Evolutionary conservation across 1,140 invertebrate genomes (phyloP).

Genomic region (Ceratosolen fusciceps): DNA sequence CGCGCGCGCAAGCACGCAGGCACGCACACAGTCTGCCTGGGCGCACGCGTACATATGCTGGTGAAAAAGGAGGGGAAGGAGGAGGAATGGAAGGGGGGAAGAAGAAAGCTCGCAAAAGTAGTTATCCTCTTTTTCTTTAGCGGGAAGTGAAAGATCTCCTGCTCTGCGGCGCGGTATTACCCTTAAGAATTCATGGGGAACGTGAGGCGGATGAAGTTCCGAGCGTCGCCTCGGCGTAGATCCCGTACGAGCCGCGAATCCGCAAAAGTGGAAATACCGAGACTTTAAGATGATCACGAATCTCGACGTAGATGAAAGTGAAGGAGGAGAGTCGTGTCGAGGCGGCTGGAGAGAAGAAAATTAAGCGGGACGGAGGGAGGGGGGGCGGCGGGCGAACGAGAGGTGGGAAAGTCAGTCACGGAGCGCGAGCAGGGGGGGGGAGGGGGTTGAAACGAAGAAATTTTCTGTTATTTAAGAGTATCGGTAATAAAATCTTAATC

Average conservation of each 20-base stretch:
- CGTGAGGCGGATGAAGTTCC: conserved; percentile 55
- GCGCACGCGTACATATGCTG: neutral
- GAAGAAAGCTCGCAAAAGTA: conserved; percentile 12
- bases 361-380: neutral
- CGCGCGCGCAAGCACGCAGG: too few species aligned
- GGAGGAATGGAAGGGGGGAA: neutral
- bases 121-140: conserved; percentile 8
- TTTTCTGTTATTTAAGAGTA: too few species aligned
- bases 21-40: too few species aligned
- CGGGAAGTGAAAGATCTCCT: neutral
- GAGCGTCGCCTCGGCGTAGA: conserved; percentile 54
- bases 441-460: neutral
- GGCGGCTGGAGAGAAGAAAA: neutral
- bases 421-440: neutral
- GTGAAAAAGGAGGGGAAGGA: conserved; percentile 3
- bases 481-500: too few species aligned
- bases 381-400: neutral
- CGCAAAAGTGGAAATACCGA: conserved; percentile 44
- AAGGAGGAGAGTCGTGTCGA: neutral
- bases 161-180: conserved; percentile 58
- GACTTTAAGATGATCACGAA: conserved; percentile 25
- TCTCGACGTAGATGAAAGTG: neutral
- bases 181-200: conserved; percentile 63
- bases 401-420: neutral
- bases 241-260: conserved; percentile 44